phyloP scores from a whole-genome alignment of 2,888 invertebrate genomes.

The Drepana falcataria region DNA sequence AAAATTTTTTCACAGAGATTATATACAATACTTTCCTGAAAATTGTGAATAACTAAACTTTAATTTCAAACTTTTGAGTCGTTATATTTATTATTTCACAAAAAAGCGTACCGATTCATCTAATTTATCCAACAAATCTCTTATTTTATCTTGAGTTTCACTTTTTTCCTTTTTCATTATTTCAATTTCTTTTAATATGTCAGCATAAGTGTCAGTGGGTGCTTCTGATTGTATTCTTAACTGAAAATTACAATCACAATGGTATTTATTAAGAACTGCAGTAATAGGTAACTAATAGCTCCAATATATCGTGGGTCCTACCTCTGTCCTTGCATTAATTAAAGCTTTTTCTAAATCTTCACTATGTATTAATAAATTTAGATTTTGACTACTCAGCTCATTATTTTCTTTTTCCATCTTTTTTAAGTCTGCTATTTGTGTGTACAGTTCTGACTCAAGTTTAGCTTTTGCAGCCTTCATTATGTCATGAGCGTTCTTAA shows the following conservation, averaged over 20 bases:
- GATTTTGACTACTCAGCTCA: conserved; percentile 37
- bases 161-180: conserved; percentile 51
- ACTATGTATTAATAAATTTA: conserved; percentile 38
- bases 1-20: conserved; percentile 44
- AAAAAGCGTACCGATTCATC: conserved; percentile 46
- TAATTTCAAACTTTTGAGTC: too few species aligned
- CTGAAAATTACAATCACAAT: conserved; percentile 18
- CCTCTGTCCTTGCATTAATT: conserved; percentile 47
- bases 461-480: conserved; percentile 41
- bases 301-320: conserved; percentile 13
- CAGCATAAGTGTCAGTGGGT: conserved; percentile 19
- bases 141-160: conserved; percentile 39
- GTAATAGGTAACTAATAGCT: too few species aligned
- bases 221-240: conserved; percentile 20
- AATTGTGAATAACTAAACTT: conserved; percentile 3
- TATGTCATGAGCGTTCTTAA: conserved; percentile 33
- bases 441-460: conserved; percentile 36
- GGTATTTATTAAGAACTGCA: too few species aligned
- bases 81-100: too few species aligned
- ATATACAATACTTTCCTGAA: conserved; percentile 49
- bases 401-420: conserved; percentile 40
- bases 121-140: conserved; percentile 44
- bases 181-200: conserved; percentile 47
- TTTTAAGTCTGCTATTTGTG: conserved; percentile 28
- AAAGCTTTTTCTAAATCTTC: conserved; percentile 52